A percentile compares a stretch with the other conserved stretches of the same genome.
Conservation (phyloP, 2,797 vertebrate species). For the Microtus obscurus region DNA sequence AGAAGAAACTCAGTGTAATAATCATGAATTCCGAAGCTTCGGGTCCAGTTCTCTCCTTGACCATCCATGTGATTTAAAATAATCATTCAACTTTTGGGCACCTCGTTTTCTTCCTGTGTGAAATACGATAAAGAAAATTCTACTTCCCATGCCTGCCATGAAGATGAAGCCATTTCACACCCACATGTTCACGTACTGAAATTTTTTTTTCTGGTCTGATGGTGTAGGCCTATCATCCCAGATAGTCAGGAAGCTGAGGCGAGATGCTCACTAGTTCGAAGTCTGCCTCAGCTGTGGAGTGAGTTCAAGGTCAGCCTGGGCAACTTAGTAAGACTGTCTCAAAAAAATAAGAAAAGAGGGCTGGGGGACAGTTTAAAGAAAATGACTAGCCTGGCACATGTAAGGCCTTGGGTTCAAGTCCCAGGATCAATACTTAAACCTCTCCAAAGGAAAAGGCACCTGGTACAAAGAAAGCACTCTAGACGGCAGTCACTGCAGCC, state of each 20-base stretch:
- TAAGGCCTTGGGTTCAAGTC: not conserved
- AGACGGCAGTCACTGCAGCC: not conserved
- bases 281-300: not conserved
- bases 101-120: not conserved
- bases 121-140: not conserved
- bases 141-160: not conserved
- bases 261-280: not conserved
- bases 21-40: not conserved
- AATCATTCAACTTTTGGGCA: not conserved
- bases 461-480: not conserved
- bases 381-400: not conserved
- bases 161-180: not conserved
- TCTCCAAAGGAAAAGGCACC: not conserved
- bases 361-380: not conserved
- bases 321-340: not conserved
- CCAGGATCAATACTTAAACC: not conserved
- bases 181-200: not conserved
- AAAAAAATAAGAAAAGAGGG: not conserved
- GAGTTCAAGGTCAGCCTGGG: not conserved
- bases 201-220: not conserved
- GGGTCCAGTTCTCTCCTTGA: not conserved
- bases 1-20: not conserved
- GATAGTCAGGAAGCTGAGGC: not conserved
- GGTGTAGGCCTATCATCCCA: not conserved
- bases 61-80: not conserved